Base-by-base conservation (phyloP, 1,140 invertebrate species). In the Nomia melanderi region DNA sequence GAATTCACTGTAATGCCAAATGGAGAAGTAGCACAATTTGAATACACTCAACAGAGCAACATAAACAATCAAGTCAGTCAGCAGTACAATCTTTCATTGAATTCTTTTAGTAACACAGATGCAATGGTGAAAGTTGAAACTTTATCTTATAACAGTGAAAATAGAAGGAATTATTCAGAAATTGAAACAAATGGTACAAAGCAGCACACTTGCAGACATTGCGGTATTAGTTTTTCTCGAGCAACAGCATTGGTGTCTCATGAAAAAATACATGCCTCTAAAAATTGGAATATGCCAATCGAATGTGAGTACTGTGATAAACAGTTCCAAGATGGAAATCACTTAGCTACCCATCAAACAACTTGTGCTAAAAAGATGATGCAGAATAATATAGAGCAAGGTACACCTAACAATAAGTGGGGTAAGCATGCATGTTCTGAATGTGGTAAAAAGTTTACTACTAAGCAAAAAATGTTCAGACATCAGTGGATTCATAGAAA, bases 401-500 rank as follows among this genome's bases (percentile, higher is more conserved):
- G 79, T 57, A 47, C 67, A n/a, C 33, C 83, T 8, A 89, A 90
- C 39, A 81, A 66, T 29, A 91, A 91, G 73, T 90, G 88, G 89
- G 87, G 91, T 11, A 93, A 93, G 67, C 92, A 93, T 56, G 86
- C 88, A 0, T 93, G 93, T 74, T 81, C 87, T 1, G 90, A 92
- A 31, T 93, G 93, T 65, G 89, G 90, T 0, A 93, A 93, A 69
- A 91, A 92, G 39, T 93, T 93, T 63, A 90, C 92, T 0, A 93
- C 92, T 0, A 93, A 93, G 71, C 93, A 93, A 69, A 93, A 93
- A 72, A 92, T 93, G 90, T 93, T 91, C 47, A 85, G 93, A 2
- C 93, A 93, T 53, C 90, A 93, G 57, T 93, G 93, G 93, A 93
- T 93, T n/a, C 93, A 93, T 41, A 85, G 93, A 1, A 93, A 93